These are phyloP conservation scores for Morelia viridis DNA, from an alignment of 2,797 vertebrate species.

Conservation along the genomic window DNA sequence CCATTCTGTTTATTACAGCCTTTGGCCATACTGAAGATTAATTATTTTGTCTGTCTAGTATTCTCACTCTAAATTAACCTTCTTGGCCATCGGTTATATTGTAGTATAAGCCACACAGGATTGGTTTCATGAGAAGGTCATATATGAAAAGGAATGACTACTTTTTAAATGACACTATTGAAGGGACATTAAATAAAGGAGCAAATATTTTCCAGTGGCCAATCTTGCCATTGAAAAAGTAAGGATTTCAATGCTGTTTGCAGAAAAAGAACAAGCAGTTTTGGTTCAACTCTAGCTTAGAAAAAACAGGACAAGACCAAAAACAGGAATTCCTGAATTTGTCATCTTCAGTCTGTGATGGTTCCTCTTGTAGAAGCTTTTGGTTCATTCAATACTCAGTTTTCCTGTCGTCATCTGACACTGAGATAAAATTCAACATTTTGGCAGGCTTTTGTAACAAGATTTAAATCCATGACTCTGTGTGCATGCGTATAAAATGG, in stretches of 20 bases:
- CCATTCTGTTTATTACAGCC: background rate
- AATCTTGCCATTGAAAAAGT: background rate
- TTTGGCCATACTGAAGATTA: background rate
- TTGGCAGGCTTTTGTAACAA: constrained; percentile 36
- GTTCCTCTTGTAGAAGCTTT: constrained; percentile 19
- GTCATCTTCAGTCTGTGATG: constrained; percentile 37
- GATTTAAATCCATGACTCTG: background rate
- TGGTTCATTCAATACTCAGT: background rate
- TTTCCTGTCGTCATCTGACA: background rate
- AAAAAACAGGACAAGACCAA: background rate
- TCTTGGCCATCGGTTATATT: background rate
- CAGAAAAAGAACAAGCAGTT: background rate
- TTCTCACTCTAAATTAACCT: background rate
- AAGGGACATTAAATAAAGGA: background rate
- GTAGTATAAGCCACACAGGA: background rate
- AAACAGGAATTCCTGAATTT: constrained; percentile 6
- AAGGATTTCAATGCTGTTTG: background rate
- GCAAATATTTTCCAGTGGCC: background rate
- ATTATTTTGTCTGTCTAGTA: background rate
- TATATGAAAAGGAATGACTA: background rate
- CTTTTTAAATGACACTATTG: background rate
- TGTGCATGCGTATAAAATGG: background rate
- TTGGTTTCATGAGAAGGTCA: background rate
- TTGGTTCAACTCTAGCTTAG: background rate
- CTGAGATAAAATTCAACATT: background rate